phyloP scores from a whole-genome alignment of 2,797 vertebrate genomes.

The Acanthis flammea region DNA sequence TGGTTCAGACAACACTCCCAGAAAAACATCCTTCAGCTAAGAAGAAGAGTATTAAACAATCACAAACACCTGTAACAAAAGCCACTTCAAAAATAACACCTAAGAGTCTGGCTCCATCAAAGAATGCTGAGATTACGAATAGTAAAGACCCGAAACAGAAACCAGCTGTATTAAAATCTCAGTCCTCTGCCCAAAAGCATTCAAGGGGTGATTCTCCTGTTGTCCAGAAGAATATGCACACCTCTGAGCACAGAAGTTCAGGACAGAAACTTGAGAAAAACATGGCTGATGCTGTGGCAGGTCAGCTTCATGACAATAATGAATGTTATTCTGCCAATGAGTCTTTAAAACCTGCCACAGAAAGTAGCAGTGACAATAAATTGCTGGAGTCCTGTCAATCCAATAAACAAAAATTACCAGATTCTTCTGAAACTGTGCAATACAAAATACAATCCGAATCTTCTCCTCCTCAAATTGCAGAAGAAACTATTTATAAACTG shows the following conservation, averaged over 20 bases:
- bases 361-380: background rate
- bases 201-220: constrained; percentile 71
- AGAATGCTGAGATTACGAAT: constrained; percentile 66
- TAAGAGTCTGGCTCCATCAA: constrained; percentile 69
- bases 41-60: constrained; percentile 80
- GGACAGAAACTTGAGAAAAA: constrained; percentile 40
- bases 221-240: constrained; percentile 71
- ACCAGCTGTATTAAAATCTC: constrained; percentile 72
- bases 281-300: background rate
- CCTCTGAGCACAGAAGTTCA: constrained; percentile 1
- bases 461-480: background rate
- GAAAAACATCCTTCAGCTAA: constrained; percentile 73
- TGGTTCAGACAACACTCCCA: constrained; percentile 18
- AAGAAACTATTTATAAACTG: constrained; percentile 11
- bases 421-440: constrained; percentile 41
- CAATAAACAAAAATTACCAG: constrained; percentile 23
- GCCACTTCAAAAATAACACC: constrained; percentile 72
- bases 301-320: constrained; percentile 1
- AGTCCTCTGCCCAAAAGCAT: constrained; percentile 73
- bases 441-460: background rate
- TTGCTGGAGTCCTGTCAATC: background rate
- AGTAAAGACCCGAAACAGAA: constrained; percentile 83
- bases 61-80: constrained; percentile 73
- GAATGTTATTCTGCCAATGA: constrained; percentile 24
- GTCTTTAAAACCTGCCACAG: background rate